These are phyloP conservation scores for Protosalanx chinensis DNA, from an alignment of 2,797 vertebrate species.

Conservation along the genomic window DNA sequence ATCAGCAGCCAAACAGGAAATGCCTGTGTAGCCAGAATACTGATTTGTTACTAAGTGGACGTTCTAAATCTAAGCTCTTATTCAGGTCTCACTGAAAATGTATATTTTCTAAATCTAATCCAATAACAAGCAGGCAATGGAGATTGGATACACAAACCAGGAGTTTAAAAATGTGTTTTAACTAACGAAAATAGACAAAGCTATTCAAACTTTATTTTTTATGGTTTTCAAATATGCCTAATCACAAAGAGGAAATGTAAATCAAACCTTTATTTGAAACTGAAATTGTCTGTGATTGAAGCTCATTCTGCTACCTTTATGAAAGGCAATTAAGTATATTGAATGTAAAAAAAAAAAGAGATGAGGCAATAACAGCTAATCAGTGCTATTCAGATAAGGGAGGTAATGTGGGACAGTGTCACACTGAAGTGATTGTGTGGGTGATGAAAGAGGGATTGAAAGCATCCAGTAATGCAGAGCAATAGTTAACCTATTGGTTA, in stretches of 20 bases:
- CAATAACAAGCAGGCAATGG: no score
- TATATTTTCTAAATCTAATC: neutral
- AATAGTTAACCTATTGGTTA: conserved; percentile 12
- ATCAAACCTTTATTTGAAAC: neutral
- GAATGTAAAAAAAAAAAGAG: neutral
- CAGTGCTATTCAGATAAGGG: neutral
- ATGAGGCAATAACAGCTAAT: neutral
- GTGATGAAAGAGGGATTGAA: conserved; percentile 22
- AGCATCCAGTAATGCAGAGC: conserved; percentile 17
- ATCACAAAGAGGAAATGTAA: conserved; percentile 6
- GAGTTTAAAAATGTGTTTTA: no score
- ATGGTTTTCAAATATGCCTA: neutral
- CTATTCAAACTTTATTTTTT: no score
- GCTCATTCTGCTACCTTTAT: neutral
- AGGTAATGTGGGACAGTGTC: neutral
- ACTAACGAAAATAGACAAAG: no score
- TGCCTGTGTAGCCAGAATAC: no score
- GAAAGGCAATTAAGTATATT: neutral
- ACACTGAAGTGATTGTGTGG: conserved; percentile 14
- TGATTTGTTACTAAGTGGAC: no score
- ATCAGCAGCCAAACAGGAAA: conserved; percentile 5
- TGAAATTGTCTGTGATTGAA: no score
- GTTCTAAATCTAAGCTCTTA: neutral
- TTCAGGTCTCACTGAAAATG: neutral
- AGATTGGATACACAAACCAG: no score